Evolutionary conservation across 2,888 invertebrate species (phyloP).

Genomic region (Callinectes sapidus): DNA sequence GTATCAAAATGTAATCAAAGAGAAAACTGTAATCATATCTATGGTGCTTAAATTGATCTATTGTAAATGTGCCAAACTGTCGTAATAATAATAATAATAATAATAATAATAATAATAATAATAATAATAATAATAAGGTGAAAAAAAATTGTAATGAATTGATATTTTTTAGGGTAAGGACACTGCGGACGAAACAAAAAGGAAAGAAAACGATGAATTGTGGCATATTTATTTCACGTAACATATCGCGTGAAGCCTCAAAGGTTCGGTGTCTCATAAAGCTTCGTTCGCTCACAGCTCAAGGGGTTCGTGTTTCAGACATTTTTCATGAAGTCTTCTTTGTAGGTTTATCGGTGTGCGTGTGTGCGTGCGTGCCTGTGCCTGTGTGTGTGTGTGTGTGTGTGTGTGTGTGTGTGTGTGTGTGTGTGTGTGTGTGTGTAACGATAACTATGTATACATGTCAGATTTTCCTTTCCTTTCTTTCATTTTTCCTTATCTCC

Average conservation of each 20-base stretch:
- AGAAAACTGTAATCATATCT: neutral
- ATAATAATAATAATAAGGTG: constrained; percentile 5
- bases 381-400: neutral
- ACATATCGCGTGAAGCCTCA: neutral
- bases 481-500: neutral
- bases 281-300: constrained; percentile 22
- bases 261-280: neutral
- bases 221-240: neutral
- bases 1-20: no score
- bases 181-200: constrained; percentile 12
- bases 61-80: neutral
- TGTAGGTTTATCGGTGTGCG: neutral
- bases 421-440: neutral
- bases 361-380: neutral
- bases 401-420: neutral
- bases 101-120: constrained; percentile 29
- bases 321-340: neutral
- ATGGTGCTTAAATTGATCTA: neutral
- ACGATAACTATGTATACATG: neutral
- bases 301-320: neutral
- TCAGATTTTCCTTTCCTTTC: neutral
- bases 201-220: constrained; percentile 3
- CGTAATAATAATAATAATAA: neutral
- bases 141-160: neutral
- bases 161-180: neutral